These are phyloP conservation scores for Anthopleura xanthogrammica DNA, from an alignment of 92 coral and sea anemone species.

Conservation along the genomic window DNA sequence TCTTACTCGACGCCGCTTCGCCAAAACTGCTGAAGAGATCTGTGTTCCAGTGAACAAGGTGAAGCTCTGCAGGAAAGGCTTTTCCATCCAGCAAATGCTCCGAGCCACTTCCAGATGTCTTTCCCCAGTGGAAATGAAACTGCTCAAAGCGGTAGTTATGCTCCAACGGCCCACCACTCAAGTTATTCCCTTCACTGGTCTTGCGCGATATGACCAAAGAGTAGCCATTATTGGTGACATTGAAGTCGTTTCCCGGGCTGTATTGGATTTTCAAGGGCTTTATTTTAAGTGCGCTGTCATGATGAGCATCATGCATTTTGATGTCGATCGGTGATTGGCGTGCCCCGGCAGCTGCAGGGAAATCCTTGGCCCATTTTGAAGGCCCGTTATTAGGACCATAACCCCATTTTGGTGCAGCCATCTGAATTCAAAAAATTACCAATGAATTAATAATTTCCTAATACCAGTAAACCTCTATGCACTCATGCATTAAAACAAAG, in stretches of 20 bases:
- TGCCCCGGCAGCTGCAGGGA: constrained; percentile 58
- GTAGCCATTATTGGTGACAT: constrained; percentile 44
- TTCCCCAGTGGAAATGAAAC: constrained; percentile 86
- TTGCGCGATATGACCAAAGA: constrained; percentile 42
- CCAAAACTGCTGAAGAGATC: constrained; percentile 50
- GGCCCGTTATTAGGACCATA: constrained; percentile 64
- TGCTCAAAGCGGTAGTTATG: constrained; percentile 68
- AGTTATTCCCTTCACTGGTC: constrained; percentile 22
- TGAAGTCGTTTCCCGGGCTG: constrained; percentile 32
- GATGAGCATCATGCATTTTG: constrained; percentile 37
- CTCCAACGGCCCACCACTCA: constrained; percentile 64
- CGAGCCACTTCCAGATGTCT: constrained; percentile 50
- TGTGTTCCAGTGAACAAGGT: constrained; percentile 87
- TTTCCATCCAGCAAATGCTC: constrained; percentile 76
- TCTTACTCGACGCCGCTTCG: constrained; percentile 55
- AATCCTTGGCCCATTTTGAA: constrained; percentile 59
- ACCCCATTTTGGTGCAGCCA: constrained; percentile 40
- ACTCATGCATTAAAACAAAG: background rate
- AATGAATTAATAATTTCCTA: constrained; percentile 1
- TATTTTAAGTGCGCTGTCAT: constrained; percentile 55
- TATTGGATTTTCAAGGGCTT: constrained; percentile 37
- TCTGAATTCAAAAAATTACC: background rate
- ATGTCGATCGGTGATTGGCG: constrained; percentile 89
- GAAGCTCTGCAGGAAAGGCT: constrained; percentile 85
- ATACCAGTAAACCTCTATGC: background rate